A percentile compares a stretch with the other conserved stretches of the same genome.
These are phyloP conservation scores for Corythornis madagascariensis DNA, from an alignment of 2,113 vertebrate species.

Conservation along the genomic window DNA sequence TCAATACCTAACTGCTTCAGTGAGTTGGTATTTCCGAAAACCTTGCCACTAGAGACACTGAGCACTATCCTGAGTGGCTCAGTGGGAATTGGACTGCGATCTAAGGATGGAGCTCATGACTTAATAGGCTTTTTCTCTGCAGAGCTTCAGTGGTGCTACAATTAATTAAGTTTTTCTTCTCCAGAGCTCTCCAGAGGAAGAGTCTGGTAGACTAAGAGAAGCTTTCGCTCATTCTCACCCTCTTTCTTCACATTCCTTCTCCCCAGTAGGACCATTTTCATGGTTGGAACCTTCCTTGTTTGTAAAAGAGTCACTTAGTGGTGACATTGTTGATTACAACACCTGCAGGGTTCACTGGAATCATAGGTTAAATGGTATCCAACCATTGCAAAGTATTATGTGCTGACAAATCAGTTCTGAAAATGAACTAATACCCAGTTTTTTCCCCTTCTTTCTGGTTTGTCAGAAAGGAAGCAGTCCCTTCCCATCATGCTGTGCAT, in stretches of 20 bases:
- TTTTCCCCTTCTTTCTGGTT: background rate
- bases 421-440: fast-evolving
- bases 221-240: background rate
- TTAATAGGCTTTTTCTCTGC: background rate
- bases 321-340: background rate
- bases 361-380: background rate
- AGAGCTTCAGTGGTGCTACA: constrained; percentile 22
- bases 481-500: background rate
- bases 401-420: background rate
- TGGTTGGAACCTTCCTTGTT: background rate
- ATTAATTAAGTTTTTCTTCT: constrained; percentile 55
- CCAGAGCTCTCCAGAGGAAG: background rate
- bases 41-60: background rate
- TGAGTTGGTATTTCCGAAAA: constrained; percentile 19
- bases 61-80: constrained; percentile 1
- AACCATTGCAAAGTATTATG: background rate
- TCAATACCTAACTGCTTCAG: background rate
- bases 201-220: background rate
- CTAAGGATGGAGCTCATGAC: constrained; percentile 26
- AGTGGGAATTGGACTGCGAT: background rate
- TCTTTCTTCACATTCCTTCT: background rate
- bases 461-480: background rate
- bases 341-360: background rate
- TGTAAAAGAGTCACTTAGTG: background rate
- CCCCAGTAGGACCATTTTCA: background rate